Base-by-base conservation (phyloP, 2,113 vertebrate species). In the Spea multiplicata region DNA sequence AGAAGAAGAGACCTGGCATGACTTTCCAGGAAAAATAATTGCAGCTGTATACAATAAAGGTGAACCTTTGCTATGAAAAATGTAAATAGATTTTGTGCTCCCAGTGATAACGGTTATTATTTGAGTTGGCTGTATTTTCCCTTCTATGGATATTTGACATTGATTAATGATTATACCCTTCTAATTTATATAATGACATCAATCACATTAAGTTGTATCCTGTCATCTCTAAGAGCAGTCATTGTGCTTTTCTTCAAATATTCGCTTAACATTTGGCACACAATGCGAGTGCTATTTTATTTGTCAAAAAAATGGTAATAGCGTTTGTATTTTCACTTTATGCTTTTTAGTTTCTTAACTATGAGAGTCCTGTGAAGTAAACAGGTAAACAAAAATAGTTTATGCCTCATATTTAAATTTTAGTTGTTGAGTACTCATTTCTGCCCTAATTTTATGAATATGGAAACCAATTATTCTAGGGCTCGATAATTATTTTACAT, bases 151-250 rank as follows among this genome's bases (percentile, higher is more conserved):
- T 48, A 44, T 44, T 50, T 75, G 61, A 52, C 73, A 52, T 53
- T 75, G 61, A 75, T 66, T 53, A 8, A 75, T 75, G 62, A 50
- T 66, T 66, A 44, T 65, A 66, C 48, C 61, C 59, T 44, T 17
- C 5, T 74, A 66, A 75, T 66, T 50, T 50, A 66, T 53, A 66
- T 45, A 53, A 48, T 66, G 62, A 52, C 30, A 75, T 75, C 73
- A 66, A 75, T 75, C 62, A 66, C 62, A 47, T 48, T 65, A 65
- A 49, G 16, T n/a, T 45, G 50, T 65, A 16, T 49, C n/a, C 73
- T 75, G 73, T 75, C 62, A 66, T 44, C 17, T 66, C 48, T 3
- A 10, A 45, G 62, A 44, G 30, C 46, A 66, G 17, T 75, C 7
- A 65, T 65, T 48, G 52, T 72, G 45, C 61, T 12, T 73, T 44